Evolutionary conservation across 2,888 invertebrate genomes (phyloP).

Genomic region (Piscicola geometra): DNA sequence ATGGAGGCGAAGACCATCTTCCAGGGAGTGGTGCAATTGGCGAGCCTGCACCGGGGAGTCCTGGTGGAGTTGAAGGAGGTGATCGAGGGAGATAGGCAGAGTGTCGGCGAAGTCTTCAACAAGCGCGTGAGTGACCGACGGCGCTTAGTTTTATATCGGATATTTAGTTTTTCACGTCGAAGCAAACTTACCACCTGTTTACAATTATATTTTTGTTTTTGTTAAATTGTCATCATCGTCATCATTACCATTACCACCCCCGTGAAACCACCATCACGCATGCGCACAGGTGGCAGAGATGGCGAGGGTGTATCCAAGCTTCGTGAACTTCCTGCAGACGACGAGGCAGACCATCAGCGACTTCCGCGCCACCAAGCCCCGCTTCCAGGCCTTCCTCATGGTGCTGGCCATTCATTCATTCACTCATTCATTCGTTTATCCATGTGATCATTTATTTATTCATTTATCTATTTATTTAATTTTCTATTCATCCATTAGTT

Average conservation of each 20-base stretch:
- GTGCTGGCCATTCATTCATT: too few species aligned
- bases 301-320: slow-evolving; percentile 91
- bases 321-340: slow-evolving; percentile 95
- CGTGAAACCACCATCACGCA: neutral
- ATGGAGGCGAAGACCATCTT: slow-evolving; percentile 91
- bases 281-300: slow-evolving; percentile 69
- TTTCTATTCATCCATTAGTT: too few species aligned
- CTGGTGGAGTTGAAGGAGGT: slow-evolving; percentile 62
- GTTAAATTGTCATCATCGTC: too few species aligned
- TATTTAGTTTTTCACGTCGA: neutral
- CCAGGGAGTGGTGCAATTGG: slow-evolving; percentile 88
- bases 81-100: slow-evolving; percentile 73
- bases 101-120: slow-evolving; percentile 80
- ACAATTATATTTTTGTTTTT: too few species aligned
- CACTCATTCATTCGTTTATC: too few species aligned
- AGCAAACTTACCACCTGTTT: too few species aligned
- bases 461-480: too few species aligned
- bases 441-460: too few species aligned
- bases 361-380: slow-evolving; percentile 85
- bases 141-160: neutral
- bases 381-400: slow-evolving; percentile 96
- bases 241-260: neutral
- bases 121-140: slow-evolving; percentile 60
- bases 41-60: slow-evolving; percentile 80
- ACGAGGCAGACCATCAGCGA: slow-evolving; percentile 85